Evolutionary conservation across 2,113 vertebrate genomes (phyloP).

Genomic region (Columbina picui): DNA sequence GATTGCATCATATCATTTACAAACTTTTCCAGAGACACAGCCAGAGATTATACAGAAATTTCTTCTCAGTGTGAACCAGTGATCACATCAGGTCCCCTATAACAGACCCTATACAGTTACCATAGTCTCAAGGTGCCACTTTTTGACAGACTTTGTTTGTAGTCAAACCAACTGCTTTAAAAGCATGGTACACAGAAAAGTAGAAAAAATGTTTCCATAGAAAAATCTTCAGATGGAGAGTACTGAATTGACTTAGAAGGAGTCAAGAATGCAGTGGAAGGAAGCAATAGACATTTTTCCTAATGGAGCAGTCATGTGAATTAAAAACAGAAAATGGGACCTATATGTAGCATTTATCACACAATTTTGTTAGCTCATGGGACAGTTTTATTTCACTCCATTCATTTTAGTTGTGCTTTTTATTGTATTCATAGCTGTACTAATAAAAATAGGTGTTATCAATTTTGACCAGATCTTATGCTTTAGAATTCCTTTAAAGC

Average conservation of each 20-base stretch:
- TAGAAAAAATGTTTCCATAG: not conserved
- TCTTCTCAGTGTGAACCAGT: not conserved
- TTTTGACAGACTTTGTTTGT: not conserved
- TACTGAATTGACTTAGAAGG: not conserved
- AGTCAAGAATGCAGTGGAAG: not conserved
- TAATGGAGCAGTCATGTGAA: not conserved
- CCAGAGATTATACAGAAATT: not conserved
- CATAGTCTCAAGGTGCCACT: not conserved
- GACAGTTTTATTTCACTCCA: not conserved
- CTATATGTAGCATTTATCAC: not conserved
- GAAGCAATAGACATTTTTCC: not conserved
- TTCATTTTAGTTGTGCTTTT: not conserved
- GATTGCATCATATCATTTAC: accelerated
- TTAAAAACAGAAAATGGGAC: not conserved
- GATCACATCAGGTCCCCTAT: not conserved
- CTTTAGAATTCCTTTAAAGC: not conserved
- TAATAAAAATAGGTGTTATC: not conserved
- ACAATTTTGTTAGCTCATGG: not conserved
- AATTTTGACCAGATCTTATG: not conserved
- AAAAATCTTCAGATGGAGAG: not conserved
- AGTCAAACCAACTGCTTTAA: not conserved
- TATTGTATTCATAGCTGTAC: not conserved
- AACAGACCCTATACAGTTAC: not conserved
- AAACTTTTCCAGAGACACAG: not conserved
- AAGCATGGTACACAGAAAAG: not conserved